Evolutionary conservation across 2,888 invertebrate genomes (phyloP), one percentile per base, ranked within the genome.

Genomic region (Meganola albula): DNA sequence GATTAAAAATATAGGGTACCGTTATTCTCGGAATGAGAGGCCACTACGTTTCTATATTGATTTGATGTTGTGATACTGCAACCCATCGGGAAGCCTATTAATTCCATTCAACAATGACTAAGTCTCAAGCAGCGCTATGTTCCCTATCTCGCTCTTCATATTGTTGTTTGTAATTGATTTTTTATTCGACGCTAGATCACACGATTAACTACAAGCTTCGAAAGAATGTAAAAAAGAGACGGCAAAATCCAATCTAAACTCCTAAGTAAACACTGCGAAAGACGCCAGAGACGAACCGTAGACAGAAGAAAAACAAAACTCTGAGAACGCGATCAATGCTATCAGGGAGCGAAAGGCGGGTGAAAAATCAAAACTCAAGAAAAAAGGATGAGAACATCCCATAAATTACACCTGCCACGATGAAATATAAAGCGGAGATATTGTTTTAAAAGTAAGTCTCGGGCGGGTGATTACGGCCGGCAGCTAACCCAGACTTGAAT

Each of bases 271-370:
- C 72, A 74, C 62, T 63, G 62, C 63, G 59, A 63, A 67, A 70
- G 65, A 61, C 64, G 63, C 57, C 51, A 53, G 64, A 77, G 76
- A 77, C 74, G 63, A 65, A 63, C 62, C 58, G 74, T 74, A 80
- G 77, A 82, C 78, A 71, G 62, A 78, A 79, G 77, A 77, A 79
- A 80, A 83, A 82, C 71, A 79, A 82, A 80, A 79, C 66, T 63
- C 37, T 41, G 46, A 58, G 59, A 68, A 63, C 68, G 53, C 69
- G 70, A 76, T 75, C 73, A 74, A 73, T 69, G 68, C 65, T 61
- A 58, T 61, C 51, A 48, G 58, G 59, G 58, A 55, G 55, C 50
- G 56, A 63, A 57, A n/a, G 48, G 51, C 57, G 48, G 59, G 57
- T 61, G 66, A 68, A 79, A 78, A 80, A 74, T 74, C 73, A 72